Conservation (phyloP, 1,140 invertebrate genomes). For the Orchesella cincta region DNA sequence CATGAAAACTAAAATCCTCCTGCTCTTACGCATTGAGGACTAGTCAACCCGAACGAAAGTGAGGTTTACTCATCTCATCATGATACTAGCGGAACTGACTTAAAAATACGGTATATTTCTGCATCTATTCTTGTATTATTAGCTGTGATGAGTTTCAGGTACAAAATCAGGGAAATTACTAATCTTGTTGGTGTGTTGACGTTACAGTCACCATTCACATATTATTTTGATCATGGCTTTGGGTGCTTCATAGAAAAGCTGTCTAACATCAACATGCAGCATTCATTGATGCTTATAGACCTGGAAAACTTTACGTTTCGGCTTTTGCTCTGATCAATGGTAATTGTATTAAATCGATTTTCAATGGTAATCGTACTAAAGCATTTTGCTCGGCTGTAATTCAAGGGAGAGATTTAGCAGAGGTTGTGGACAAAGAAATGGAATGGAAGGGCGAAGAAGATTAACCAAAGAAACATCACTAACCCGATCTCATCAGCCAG, state of each 20-base stretch:
- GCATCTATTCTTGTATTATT: background rate
- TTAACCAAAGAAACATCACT: too few species aligned
- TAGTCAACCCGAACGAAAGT: too few species aligned
- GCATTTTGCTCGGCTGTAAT: background rate
- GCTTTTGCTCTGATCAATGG: constrained; percentile 2
- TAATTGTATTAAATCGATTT: background rate
- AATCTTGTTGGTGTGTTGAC: too few species aligned
- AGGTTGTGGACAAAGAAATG: too few species aligned
- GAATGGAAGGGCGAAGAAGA: too few species aligned
- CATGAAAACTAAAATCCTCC: too few species aligned
- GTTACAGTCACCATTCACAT: background rate
- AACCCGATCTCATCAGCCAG: too few species aligned
- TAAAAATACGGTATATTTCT: background rate
- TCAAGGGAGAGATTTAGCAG: constrained; percentile 5
- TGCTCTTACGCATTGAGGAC: too few species aligned
- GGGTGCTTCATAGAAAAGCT: background rate
- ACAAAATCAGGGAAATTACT: too few species aligned
- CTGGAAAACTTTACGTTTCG: constrained; percentile 25
- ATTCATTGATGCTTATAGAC: background rate
- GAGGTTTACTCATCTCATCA: too few species aligned
- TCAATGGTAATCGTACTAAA: constrained; percentile 24
- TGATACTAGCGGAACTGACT: too few species aligned
- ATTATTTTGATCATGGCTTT: background rate
- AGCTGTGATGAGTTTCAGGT: background rate
- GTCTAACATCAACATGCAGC: background rate